Evolutionary conservation across 1,140 invertebrate genomes (phyloP), one percentile per base, ranked within the genome.

Genomic region (Ostrea denselamellosa): DNA sequence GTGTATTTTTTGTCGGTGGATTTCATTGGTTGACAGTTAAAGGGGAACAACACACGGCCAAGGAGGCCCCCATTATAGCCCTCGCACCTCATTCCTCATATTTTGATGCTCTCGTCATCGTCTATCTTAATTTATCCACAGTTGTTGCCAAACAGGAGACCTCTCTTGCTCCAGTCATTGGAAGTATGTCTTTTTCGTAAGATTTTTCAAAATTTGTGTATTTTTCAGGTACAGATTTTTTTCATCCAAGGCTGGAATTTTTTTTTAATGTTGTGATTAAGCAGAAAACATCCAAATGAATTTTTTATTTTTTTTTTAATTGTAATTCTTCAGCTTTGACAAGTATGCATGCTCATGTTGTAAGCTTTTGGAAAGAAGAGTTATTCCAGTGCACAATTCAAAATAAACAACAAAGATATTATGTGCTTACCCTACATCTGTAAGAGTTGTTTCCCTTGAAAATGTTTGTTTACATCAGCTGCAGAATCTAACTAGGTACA

Each of bases 11-110:
- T 86, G 96, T 96, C 62, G 97, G 97, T 85, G 97, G 98, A 87
- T 98, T 98, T 95, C 96, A 97, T 90, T 96, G 96, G 92, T 95
- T 98, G 87, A 96, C 95, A 91, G 95, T 97, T 68, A 97, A 96
- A 93, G 97, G 97, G 71, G 95, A 95, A 87, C 95, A 96, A 92
- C 97, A 96, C 22, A 93, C 95, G 2, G 90, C 96, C 19, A 96
- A 96, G 89, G 97, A 98, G 90, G 98, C 98, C 0, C 97, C 98
- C 3, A 97, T 99, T 88, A 95, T 98, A 86, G 97, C 97, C n/a
- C 96, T 98, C 82, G 97, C 97, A 25, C 98, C 98, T 9, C 98
- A 99, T 95, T 98, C 98, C 28, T 97, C 97, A 86, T 98, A 97
- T 96, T 97, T 98, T 95, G 98, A 98, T 95, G 97, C 97, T 85